A percentile compares a stretch with the other conserved stretches of the same genome.
phyloP scores from a whole-genome alignment of 2,113 vertebrate species.

The Tragelaphus scriptus region DNA sequence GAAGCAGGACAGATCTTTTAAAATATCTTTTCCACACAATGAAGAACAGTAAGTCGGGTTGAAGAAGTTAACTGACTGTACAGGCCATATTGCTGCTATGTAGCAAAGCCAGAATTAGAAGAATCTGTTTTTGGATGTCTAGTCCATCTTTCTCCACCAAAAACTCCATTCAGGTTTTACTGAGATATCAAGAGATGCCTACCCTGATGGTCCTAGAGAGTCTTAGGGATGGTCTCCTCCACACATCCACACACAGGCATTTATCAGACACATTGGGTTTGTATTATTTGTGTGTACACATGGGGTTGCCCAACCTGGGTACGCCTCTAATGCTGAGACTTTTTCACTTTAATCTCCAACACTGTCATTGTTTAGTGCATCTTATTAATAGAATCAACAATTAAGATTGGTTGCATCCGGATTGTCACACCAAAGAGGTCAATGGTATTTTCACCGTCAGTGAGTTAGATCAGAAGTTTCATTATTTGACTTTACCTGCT shows the following conservation, averaged over 20 bases:
- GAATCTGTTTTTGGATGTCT: background rate
- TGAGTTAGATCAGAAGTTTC: background rate
- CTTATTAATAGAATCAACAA: background rate
- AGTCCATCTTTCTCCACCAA: background rate
- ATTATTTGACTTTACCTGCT: background rate
- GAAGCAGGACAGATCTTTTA: background rate
- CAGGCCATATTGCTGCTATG: background rate
- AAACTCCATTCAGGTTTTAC: background rate
- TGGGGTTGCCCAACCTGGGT: background rate
- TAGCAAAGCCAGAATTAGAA: background rate
- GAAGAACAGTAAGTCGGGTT: background rate
- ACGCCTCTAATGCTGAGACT: background rate
- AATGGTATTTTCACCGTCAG: background rate
- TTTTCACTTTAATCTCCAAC: background rate
- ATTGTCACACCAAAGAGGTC: background rate
- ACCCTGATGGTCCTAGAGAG: background rate
- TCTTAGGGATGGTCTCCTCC: background rate
- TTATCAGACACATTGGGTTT: background rate
- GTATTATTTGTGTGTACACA: background rate
- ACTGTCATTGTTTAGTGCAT: background rate
- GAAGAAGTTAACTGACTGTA: background rate
- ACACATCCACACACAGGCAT: accelerated
- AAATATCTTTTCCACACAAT: background rate
- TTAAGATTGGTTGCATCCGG: background rate
- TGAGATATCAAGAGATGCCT: background rate